These are phyloP conservation scores for Merops nubicus DNA, from an alignment of 2,113 vertebrate species.

Conservation along the genomic window DNA sequence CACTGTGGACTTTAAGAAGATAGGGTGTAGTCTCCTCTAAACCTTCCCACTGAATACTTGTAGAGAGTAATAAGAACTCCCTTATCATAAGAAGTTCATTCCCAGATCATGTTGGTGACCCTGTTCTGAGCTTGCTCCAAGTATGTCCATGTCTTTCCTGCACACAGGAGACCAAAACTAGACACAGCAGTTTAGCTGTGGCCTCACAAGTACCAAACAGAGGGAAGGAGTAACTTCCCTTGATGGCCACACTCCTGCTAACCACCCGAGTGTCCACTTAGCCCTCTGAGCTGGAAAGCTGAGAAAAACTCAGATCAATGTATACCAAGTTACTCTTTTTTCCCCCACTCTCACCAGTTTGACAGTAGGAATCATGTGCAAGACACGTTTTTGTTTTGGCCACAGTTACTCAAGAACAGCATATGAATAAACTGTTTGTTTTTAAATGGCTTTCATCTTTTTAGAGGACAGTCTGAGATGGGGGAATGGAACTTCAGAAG, in stretches of 20 bases:
- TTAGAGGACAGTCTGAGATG: not conserved
- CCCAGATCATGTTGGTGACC: not conserved
- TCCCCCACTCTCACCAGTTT: not conserved
- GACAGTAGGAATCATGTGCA: not conserved
- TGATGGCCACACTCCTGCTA: not conserved
- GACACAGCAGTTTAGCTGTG: too few relatives aligned
- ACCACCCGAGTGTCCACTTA: not conserved
- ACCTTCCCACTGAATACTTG: not conserved
- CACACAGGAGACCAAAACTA: too few relatives aligned
- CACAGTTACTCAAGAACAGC: not conserved
- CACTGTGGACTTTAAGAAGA: not conserved
- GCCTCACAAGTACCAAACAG: not conserved
- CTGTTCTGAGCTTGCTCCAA: not conserved
- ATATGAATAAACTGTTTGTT: not conserved
- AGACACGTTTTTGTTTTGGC: not conserved
- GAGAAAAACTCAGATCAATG: not conserved
- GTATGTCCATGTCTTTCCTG: not conserved
- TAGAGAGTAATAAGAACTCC: not conserved
- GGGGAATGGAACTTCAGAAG: not conserved
- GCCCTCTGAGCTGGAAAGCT: not conserved
- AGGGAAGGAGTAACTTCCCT: fast-evolving
- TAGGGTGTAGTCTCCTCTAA: not conserved
- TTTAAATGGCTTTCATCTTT: not conserved
- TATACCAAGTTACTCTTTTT: not conserved
- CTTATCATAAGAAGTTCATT: not conserved